phyloP scores from a whole-genome alignment of 1,140 invertebrate species.

The Antheraea pernyi region DNA sequence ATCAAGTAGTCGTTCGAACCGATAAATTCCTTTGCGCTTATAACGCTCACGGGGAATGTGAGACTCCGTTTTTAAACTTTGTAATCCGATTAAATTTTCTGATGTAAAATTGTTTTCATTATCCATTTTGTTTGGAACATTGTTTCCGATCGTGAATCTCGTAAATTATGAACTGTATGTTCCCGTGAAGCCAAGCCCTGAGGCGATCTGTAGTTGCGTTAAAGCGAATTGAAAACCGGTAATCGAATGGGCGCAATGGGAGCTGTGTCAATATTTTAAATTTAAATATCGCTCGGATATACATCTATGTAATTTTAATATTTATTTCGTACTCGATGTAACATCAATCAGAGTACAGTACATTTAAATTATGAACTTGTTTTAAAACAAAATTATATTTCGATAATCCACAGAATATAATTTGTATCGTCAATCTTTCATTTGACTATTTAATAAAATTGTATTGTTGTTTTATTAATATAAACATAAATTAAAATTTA shows the following conservation, averaged over 20 bases:
- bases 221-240: constrained; percentile 76
- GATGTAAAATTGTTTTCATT: constrained; percentile 72
- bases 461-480: no score
- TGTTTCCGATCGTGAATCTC: constrained; percentile 67
- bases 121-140: constrained; percentile 70
- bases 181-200: constrained; percentile 56
- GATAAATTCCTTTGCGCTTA: constrained; percentile 26
- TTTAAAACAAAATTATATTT: neutral
- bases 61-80: constrained; percentile 50
- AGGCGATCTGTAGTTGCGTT: constrained; percentile 64
- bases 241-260: constrained; percentile 72
- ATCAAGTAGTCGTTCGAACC: constrained; percentile 22
- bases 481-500: no score
- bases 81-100: constrained; percentile 67
- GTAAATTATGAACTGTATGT: constrained; percentile 77
- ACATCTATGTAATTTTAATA: constrained; percentile 29
- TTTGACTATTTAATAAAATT: no score
- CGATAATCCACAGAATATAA: no score
- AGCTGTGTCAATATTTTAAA: constrained; percentile 76
- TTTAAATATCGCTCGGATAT: constrained; percentile 51
- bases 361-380: constrained; percentile 4
- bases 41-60: constrained; percentile 33
- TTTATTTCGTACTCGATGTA: constrained; percentile 27
- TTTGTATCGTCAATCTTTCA: no score
- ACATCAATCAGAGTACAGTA: neutral